These are phyloP conservation scores for Sinella curviseta DNA, from an alignment of 1,140 invertebrate species.

Conservation along the genomic window DNA sequence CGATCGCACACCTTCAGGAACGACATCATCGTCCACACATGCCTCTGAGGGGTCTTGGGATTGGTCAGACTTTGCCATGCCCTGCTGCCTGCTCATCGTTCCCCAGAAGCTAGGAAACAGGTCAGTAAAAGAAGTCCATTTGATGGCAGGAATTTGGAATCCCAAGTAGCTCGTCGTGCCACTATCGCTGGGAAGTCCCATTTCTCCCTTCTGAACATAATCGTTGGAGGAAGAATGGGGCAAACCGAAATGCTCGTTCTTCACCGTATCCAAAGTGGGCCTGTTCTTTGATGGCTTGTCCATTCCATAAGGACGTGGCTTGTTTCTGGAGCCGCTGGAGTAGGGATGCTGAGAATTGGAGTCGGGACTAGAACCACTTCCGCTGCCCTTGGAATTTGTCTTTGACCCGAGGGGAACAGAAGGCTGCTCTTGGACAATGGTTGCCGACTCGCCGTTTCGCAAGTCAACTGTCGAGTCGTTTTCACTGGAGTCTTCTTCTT, in stretches of 20 bases:
- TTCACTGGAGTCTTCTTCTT: neutral
- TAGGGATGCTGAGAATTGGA: neutral
- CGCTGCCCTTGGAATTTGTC: no score
- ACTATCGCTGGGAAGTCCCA: neutral
- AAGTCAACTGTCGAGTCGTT: neutral
- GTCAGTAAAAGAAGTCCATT: neutral
- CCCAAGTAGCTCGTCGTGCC: neutral
- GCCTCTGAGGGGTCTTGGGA: neutral
- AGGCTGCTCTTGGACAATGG: neutral
- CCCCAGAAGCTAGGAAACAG: neutral
- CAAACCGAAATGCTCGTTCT: neutral
- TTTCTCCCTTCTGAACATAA: neutral
- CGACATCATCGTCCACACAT: neutral
- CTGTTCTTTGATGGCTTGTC: neutral
- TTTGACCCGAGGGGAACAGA: neutral
- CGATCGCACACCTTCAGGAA: neutral
- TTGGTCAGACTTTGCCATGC: neutral
- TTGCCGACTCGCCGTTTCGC: neutral
- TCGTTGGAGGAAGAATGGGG: neutral
- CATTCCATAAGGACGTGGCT: slow-evolving; percentile 15
- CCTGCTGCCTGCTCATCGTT: neutral
- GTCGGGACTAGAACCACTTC: neutral
- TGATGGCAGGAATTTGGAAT: neutral
- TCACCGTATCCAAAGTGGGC: neutral
- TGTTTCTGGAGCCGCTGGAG: neutral